These are phyloP conservation scores for Synergus umbraculus DNA, from an alignment of 2,888 invertebrate species.

Conservation along the genomic window DNA sequence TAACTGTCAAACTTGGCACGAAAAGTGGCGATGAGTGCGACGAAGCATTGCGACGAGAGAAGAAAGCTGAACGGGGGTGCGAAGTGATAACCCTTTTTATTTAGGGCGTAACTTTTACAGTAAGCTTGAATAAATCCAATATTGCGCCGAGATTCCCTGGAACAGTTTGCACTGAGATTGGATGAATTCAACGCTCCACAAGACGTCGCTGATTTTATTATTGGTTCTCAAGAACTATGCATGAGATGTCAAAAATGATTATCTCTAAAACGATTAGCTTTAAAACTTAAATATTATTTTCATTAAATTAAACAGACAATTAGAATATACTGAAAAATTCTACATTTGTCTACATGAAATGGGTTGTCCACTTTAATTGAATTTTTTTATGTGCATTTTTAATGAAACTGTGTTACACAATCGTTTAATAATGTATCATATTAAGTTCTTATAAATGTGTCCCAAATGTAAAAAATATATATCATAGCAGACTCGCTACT, in stretches of 20 bases:
- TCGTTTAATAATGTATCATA: neutral
- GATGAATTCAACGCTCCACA: slow-evolving; percentile 35
- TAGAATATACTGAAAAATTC: neutral
- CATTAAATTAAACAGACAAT: neutral
- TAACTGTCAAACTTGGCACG: slow-evolving; percentile 68
- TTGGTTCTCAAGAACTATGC: slow-evolving; percentile 17
- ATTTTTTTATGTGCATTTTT: neutral
- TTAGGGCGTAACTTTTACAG: slow-evolving; percentile 72
- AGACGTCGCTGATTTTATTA: slow-evolving; percentile 27
- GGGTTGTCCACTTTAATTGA: neutral
- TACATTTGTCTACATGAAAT: neutral
- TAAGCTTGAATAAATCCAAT: slow-evolving; percentile 74
- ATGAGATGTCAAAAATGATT: slow-evolving; percentile 9
- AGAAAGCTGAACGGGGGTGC: slow-evolving; percentile 49
- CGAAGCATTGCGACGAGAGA: slow-evolving; percentile 39
- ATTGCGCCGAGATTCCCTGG: slow-evolving; percentile 61
- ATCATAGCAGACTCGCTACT: slow-evolving; percentile 35
- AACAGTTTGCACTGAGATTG: slow-evolving; percentile 35
- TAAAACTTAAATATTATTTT: neutral
- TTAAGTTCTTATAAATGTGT: neutral
- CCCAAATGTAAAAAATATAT: slow-evolving; percentile 14
- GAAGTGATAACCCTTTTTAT: slow-evolving; percentile 76
- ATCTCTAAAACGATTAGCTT: too few species aligned
- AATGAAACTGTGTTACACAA: neutral
- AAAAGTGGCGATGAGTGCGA: slow-evolving; percentile 57